Evolutionary conservation across 2,888 invertebrate species (phyloP).

Genomic region (Stenoptilia bipunctidactyla): DNA sequence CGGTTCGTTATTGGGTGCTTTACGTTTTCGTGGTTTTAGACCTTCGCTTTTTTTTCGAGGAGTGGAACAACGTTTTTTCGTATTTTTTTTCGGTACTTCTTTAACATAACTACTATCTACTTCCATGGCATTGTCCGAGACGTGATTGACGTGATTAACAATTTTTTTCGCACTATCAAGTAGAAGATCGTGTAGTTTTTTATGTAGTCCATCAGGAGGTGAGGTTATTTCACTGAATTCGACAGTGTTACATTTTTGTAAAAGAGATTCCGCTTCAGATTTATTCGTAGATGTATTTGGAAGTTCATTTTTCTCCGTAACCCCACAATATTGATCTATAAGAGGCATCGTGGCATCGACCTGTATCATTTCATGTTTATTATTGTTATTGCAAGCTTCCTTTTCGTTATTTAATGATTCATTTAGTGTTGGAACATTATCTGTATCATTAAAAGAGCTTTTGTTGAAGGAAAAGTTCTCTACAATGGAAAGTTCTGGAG

Average conservation of each 20-base stretch:
- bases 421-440: slow-evolving; percentile 26
- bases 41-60: slow-evolving; percentile 26
- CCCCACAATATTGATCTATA: slow-evolving; percentile 38
- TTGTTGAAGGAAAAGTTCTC: slow-evolving; percentile 46
- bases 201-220: slow-evolving; percentile 37
- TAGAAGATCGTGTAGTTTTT: slow-evolving; percentile 35
- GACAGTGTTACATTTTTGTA: slow-evolving; percentile 29
- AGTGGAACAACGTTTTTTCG: slow-evolving; percentile 37
- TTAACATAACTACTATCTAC: slow-evolving; percentile 9
- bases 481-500: slow-evolving; percentile 54
- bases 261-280: slow-evolving; percentile 27
- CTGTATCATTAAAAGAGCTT: slow-evolving; percentile 23
- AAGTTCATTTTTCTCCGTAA: slow-evolving; percentile 14
- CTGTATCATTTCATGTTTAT: slow-evolving; percentile 31
- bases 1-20: slow-evolving; percentile 21
- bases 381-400: no score
- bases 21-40: slow-evolving; percentile 13
- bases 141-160: slow-evolving; percentile 11
- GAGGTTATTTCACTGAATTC: slow-evolving; percentile 29
- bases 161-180: slow-evolving; percentile 50
- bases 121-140: slow-evolving; percentile 16
- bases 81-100: slow-evolving; percentile 17
- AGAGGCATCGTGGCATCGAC: slow-evolving; percentile 40
- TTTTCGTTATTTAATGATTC: slow-evolving; percentile 24
- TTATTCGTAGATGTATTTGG: not conserved